Evolutionary conservation across 2,888 invertebrate genomes (phyloP).

Genomic region (Tetramorium bicarinatum): DNA sequence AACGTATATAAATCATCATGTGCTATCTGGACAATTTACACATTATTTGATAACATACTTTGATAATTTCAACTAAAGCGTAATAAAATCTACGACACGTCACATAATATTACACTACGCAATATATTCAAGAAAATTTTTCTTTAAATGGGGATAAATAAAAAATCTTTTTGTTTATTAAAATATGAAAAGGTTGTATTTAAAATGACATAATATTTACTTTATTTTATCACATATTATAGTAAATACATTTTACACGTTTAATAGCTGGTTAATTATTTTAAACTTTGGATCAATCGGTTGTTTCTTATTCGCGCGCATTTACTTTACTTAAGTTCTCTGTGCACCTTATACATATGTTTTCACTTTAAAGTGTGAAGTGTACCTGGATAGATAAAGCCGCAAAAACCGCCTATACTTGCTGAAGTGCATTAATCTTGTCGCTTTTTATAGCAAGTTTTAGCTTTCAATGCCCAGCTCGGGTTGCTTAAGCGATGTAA

Average conservation of each 20-base stretch:
- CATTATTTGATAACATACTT: neutral
- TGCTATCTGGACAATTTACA: too few species aligned
- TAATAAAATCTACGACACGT: neutral
- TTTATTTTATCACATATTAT: neutral
- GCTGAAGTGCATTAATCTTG: slow-evolving; percentile 46
- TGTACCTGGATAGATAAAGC: slow-evolving; percentile 9
- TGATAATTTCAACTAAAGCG: neutral
- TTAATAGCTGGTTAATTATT: neutral
- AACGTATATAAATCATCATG: too few species aligned
- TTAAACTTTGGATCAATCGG: neutral
- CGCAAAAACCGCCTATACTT: slow-evolving; percentile 49
- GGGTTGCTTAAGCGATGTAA: slow-evolving; percentile 16
- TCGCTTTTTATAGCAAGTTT: slow-evolving; percentile 37
- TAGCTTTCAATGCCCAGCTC: slow-evolving; percentile 29
- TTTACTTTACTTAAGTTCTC: neutral
- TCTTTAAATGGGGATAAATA: neutral
- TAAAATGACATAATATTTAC: too few species aligned
- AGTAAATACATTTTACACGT: neutral
- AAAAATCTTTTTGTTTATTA: neutral
- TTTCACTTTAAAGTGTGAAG: slow-evolving; percentile 31
- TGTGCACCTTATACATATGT: neutral
- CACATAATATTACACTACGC: neutral
- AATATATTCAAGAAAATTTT: neutral
- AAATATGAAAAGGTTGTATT: neutral
- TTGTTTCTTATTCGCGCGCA: slow-evolving; percentile 27